Conservation (phyloP, 2,888 invertebrate genomes). For the Yponomeuta plumbellus region DNA sequence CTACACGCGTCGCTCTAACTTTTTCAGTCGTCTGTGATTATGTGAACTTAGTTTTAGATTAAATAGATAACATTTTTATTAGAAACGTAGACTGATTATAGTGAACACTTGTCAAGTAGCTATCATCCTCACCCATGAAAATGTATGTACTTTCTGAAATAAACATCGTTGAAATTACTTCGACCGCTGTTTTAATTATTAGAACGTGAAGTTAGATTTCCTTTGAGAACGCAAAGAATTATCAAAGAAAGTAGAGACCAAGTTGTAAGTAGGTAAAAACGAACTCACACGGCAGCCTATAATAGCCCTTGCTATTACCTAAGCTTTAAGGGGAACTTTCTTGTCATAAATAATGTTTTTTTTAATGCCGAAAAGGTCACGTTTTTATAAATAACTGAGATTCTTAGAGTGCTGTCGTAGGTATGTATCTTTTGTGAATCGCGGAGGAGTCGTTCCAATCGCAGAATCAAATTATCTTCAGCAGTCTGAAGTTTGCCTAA, state of each 20-base stretch:
- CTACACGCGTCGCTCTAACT: background rate
- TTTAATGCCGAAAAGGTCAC: too few species aligned
- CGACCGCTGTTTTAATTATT: conserved; percentile 17
- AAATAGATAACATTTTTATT: background rate
- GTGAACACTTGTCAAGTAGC: too few species aligned
- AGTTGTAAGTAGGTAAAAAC: background rate
- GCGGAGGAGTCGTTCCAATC: background rate
- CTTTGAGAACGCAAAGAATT: conserved; percentile 1
- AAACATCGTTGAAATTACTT: conserved; percentile 30
- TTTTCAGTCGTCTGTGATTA: background rate
- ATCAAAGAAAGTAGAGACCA: conserved; percentile 21
- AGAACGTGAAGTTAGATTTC: conserved; percentile 17
- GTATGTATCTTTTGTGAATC: background rate
- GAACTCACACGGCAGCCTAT: too few species aligned
- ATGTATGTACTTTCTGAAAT: conserved; percentile 26
- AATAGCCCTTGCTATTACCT: too few species aligned
- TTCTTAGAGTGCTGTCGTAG: background rate
- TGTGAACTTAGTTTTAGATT: background rate
- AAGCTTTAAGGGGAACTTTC: too few species aligned
- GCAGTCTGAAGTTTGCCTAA: background rate
- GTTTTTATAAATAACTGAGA: too few species aligned
- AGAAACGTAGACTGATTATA: too few species aligned
- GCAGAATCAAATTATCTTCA: background rate
- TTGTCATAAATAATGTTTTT: too few species aligned
- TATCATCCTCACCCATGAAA: too few species aligned